These are phyloP conservation scores for Takifugu flavidus DNA, from an alignment of 2,113 vertebrate species.

Conservation along the genomic window DNA sequence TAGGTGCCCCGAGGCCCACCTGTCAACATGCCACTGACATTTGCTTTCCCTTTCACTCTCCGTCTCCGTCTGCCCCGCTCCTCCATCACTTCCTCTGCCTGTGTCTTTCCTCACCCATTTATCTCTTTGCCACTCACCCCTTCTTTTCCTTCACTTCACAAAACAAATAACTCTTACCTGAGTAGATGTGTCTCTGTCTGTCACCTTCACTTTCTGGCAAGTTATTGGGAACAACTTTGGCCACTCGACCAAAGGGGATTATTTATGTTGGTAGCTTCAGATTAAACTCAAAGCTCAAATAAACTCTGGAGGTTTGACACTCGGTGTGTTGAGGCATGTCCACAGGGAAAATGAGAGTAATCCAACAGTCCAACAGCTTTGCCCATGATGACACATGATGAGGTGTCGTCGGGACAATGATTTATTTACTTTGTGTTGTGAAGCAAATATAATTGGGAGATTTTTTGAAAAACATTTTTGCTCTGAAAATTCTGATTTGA, in stretches of 20 bases:
- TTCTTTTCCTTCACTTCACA: conserved; percentile 41
- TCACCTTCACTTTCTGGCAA: conserved; percentile 47
- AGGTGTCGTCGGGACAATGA: too few species aligned
- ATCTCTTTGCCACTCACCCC: conserved; percentile 43
- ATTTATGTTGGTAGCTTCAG: conserved; percentile 49
- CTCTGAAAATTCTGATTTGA: too few species aligned
- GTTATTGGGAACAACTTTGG: conserved; percentile 49
- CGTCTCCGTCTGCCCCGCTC: conserved; percentile 44
- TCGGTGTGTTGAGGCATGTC: background rate
- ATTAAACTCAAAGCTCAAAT: conserved; percentile 55
- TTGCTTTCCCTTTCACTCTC: conserved; percentile 59
- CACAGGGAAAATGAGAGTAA: too few species aligned
- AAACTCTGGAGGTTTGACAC: conserved; percentile 35
- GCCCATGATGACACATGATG: too few species aligned
- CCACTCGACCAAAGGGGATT: conserved; percentile 30
- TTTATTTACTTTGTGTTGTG: too few species aligned
- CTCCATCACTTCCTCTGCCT: conserved; percentile 50
- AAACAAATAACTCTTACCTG: conserved; percentile 64
- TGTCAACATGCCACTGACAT: conserved; percentile 67
- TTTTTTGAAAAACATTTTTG: too few species aligned
- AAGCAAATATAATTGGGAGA: too few species aligned
- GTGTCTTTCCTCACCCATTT: conserved; percentile 44
- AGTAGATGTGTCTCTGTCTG: conserved; percentile 30
- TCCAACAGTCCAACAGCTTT: too few species aligned
- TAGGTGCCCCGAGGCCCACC: conserved; percentile 68